These are phyloP conservation scores for Cryptocephalus moraei DNA, from an alignment of 2,888 invertebrate genomes.

Conservation along the genomic window DNA sequence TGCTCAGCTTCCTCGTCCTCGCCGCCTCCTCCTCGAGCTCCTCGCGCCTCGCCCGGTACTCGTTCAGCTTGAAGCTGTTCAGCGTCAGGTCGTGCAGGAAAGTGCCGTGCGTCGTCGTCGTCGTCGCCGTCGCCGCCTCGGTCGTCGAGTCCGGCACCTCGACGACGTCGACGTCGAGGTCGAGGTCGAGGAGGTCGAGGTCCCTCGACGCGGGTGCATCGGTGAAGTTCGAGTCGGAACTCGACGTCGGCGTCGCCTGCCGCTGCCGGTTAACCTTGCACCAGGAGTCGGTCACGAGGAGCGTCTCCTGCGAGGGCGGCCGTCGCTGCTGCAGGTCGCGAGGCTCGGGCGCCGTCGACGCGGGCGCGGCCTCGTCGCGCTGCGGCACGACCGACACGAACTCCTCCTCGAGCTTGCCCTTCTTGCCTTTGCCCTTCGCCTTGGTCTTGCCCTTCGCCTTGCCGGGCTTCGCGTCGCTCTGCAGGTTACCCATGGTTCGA, in stretches of 20 bases:
- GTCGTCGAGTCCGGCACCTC: slow-evolving; percentile 16
- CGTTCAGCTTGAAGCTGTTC: slow-evolving; percentile 36
- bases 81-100: slow-evolving; percentile 29
- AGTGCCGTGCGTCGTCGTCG: slow-evolving; percentile 12
- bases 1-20: slow-evolving; percentile 29
- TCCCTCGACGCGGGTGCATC: slow-evolving; percentile 53
- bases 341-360: background rate
- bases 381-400: slow-evolving; percentile 28
- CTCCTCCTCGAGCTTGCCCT: slow-evolving; percentile 29
- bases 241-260: slow-evolving; percentile 45
- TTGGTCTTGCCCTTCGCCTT: slow-evolving; percentile 37
- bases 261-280: slow-evolving; percentile 19
- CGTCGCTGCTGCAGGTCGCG: background rate
- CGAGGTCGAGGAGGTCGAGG: slow-evolving; percentile 38
- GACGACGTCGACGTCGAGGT: slow-evolving; percentile 14
- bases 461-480: slow-evolving; percentile 4
- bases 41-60: slow-evolving; percentile 29
- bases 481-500: slow-evolving; percentile 5
- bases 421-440: slow-evolving; percentile 41
- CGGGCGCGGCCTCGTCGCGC: slow-evolving; percentile 7
- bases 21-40: slow-evolving; percentile 21
- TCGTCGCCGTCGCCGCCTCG: slow-evolving; percentile 26
- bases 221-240: slow-evolving; percentile 65
- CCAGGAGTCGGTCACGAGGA: slow-evolving; percentile 29
- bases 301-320: slow-evolving; percentile 4